Evolutionary conservation across 2,888 invertebrate species (phyloP).

Genomic region (Pandemis corylana): DNA sequence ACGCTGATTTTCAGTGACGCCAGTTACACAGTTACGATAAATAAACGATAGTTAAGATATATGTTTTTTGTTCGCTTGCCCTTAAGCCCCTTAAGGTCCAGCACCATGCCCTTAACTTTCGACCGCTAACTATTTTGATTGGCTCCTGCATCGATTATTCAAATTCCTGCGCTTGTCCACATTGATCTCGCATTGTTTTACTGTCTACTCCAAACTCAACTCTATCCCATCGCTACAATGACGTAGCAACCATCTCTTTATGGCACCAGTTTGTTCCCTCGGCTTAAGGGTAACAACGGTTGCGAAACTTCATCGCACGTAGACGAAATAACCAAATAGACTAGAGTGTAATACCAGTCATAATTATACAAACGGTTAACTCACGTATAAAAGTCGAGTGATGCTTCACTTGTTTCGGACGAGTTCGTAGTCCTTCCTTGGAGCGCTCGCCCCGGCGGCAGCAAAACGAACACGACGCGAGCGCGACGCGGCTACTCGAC

Average conservation of each 20-base stretch:
- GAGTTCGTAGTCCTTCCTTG: too few relatives aligned
- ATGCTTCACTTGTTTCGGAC: too few relatives aligned
- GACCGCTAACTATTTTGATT: constrained; percentile 40
- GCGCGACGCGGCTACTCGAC: too few relatives aligned
- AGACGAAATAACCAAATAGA: too few relatives aligned
- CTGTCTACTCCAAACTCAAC: not conserved
- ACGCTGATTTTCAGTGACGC: too few relatives aligned
- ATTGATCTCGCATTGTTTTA: constrained; percentile 27
- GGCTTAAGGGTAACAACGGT: not conserved
- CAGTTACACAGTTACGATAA: too few relatives aligned
- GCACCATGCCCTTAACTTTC: not conserved
- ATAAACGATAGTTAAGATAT: too few relatives aligned
- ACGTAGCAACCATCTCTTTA: constrained; percentile 20
- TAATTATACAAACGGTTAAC: too few relatives aligned
- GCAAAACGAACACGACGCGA: too few relatives aligned
- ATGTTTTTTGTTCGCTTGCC: not conserved
- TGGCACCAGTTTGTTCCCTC: constrained; percentile 12
- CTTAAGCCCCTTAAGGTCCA: constrained; percentile 38
- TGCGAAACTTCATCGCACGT: not conserved
- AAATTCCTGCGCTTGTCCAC: constrained; percentile 39
- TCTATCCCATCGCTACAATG: constrained; percentile 28
- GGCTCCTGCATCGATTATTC: constrained; percentile 46
- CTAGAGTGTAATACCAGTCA: too few relatives aligned
- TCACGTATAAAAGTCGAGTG: too few relatives aligned
- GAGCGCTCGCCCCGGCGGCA: too few relatives aligned